Conservation (phyloP, 2,113 vertebrate genomes). For the Hystrix cristata region DNA sequence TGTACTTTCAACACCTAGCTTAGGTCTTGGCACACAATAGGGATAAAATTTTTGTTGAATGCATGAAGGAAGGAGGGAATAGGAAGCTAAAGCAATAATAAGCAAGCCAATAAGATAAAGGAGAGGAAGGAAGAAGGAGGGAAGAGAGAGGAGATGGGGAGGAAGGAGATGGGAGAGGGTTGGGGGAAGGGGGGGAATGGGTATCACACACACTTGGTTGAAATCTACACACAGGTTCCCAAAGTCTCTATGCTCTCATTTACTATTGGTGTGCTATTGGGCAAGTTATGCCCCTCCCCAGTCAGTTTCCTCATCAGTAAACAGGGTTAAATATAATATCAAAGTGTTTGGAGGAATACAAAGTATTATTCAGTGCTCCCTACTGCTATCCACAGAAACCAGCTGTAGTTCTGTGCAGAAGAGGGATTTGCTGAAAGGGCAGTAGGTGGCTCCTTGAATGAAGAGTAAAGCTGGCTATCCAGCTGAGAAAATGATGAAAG, state of each 20-base stretch:
- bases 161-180: not conserved
- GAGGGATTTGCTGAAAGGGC: not conserved
- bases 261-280: not conserved
- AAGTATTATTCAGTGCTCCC: not conserved
- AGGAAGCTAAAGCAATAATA: conserved; percentile 1
- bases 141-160: not conserved
- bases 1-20: conserved; percentile 24
- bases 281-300: not conserved
- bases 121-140: not conserved
- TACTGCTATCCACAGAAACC: conserved; percentile 13
- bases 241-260: not conserved
- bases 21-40: not conserved
- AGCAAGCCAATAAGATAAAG: not conserved
- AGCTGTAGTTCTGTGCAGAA: conserved; percentile 20
- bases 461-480: not conserved
- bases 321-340: not conserved
- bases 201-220: not conserved
- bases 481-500: not conserved
- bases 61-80: not conserved
- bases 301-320: conserved; percentile 31
- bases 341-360: not conserved
- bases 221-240: not conserved
- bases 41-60: conserved; percentile 8
- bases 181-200: not conserved
- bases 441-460: conserved; percentile 37